phyloP scores from a whole-genome alignment of 2,113 vertebrate genomes.

The Coracopsis vasa region DNA sequence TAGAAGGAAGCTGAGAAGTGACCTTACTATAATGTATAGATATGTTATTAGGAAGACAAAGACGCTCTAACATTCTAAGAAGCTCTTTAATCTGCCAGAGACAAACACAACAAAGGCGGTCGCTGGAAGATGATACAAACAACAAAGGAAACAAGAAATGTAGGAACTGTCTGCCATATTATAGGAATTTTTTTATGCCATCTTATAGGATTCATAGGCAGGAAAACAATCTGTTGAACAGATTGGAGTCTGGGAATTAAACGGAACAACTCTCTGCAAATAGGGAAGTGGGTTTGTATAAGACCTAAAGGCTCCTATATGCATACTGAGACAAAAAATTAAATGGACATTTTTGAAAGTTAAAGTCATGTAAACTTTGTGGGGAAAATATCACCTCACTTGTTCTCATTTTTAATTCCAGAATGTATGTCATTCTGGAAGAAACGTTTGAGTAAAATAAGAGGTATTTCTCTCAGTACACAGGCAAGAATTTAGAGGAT shows the following conservation, averaged over 20 bases:
- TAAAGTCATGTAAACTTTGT: background rate
- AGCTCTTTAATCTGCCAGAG: background rate
- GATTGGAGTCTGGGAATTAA: background rate
- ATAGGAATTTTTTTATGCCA: background rate
- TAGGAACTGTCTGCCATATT: background rate
- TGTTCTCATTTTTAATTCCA: background rate
- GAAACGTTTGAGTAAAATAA: background rate
- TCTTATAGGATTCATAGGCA: background rate
- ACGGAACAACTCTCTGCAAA: background rate
- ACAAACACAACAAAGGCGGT: background rate
- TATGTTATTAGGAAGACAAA: background rate
- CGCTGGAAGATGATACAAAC: background rate
- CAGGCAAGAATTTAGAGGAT: background rate
- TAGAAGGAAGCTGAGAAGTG: background rate
- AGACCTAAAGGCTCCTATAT: background rate
- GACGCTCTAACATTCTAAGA: background rate
- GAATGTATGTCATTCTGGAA: background rate
- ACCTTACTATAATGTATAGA: background rate
- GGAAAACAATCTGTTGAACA: background rate
- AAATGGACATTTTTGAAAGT: background rate
- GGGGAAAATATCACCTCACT: background rate
- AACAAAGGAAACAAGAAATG: background rate
- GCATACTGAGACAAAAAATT: background rate
- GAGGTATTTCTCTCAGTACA: background rate
- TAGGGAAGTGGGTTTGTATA: background rate